phyloP scores from a whole-genome alignment of 1,140 invertebrate genomes.

The Bombus terrestris region DNA sequence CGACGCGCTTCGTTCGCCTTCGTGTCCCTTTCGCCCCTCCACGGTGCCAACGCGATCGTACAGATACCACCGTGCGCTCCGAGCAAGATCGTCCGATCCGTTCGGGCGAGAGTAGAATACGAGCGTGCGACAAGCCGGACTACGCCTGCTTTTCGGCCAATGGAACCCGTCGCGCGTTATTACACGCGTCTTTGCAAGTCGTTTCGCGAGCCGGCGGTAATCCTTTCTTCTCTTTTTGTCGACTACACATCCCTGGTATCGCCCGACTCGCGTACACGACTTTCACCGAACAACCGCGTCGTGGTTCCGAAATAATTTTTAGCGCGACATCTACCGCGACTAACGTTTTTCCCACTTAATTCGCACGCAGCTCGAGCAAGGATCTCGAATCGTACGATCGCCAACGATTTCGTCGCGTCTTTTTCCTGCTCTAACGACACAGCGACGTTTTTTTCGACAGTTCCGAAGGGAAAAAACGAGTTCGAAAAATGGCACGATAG shows the following conservation, averaged over 20 bases:
- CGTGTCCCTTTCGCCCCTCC: slow-evolving; percentile 56
- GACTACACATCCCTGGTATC: not conserved
- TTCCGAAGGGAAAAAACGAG: not conserved
- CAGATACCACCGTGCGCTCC: slow-evolving; percentile 39
- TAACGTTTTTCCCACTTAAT: too few species aligned
- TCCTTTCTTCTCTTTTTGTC: not conserved
- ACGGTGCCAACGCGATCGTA: slow-evolving; percentile 33
- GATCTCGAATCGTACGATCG: not conserved
- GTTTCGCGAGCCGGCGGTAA: not conserved
- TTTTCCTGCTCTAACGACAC: not conserved
- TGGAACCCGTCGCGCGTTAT: slow-evolving; percentile 57
- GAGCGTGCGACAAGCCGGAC: slow-evolving; percentile 10
- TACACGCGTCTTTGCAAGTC: slow-evolving; percentile 64
- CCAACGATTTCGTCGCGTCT: not conserved
- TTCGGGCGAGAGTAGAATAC: slow-evolving; percentile 21
- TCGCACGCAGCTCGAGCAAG: too few species aligned
- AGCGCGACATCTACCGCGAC: too few species aligned
- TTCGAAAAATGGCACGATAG: too few species aligned
- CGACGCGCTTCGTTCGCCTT: slow-evolving; percentile 68
- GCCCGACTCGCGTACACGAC: not conserved
- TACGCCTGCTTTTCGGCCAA: slow-evolving; percentile 60
- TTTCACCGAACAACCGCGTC: not conserved
- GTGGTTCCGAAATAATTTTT: not conserved
- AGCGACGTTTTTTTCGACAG: not conserved
- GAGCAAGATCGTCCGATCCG: slow-evolving; percentile 55